Evolutionary conservation across 1,140 invertebrate species (phyloP), one percentile per base, ranked within the genome.

Genomic region (Pseudomyrmex dendroicus): DNA sequence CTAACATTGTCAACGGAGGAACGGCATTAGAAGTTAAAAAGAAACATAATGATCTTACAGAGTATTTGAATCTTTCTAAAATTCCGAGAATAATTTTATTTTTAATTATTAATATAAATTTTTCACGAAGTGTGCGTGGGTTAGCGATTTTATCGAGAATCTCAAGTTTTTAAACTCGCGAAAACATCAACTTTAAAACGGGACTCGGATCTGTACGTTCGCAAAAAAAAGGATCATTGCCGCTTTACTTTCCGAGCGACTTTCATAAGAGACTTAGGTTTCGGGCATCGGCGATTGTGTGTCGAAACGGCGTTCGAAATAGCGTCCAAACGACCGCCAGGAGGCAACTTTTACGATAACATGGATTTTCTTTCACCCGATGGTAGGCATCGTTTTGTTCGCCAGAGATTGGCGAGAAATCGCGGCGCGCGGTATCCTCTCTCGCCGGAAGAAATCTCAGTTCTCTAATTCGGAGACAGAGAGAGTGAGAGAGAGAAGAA

Each of bases 391-490:
- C 13, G 12, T 17, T 12, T 46, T 25, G 22, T 2, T 25, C 22
- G n/a, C 66, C 10, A 80, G 12, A 44, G 22, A 15, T 80, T 59
- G 54, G n/a, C 66, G 70, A 72, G 35, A 80, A 10, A 59, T 50
- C 20, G 64, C 35, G 5, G 5, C 35, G n/a, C 9, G 12, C 17
- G 12, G 48, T 35, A 12, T n/a, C 12, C 66, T 22, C 17, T 9
- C 66, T 22, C 17, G 15, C 44, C 44, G 67, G 67, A 85, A 35
- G 5, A 35, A 87, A 85, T 78, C 63, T 78, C 73, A 78, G 67
- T 57, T 15, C 22, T 56, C 73, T 84, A 86, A 84, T 83, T 85
- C 82, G 73, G 20, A 57, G 46, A 72, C 52, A 17, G 12, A 35
- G 35, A 35, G 0, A 35, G 35, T 7, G 35, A 35, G 35, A 25